These are phyloP conservation scores for Mobula birostris DNA, from an alignment of 2,113 vertebrate species.

Conservation along the genomic window DNA sequence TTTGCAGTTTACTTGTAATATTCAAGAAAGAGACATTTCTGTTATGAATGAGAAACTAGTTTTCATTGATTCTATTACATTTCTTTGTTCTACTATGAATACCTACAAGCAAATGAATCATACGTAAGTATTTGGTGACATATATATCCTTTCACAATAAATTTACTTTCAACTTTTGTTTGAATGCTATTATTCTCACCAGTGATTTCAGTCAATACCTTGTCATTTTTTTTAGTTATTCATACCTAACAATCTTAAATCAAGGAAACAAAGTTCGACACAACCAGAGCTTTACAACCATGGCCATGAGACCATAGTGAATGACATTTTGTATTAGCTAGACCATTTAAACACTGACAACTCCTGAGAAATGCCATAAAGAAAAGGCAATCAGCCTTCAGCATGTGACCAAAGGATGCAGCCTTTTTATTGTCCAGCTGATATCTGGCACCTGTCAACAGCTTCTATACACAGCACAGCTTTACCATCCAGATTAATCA, in stretches of 20 bases:
- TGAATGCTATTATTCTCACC: background rate
- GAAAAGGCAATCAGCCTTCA: slow-evolving; percentile 21
- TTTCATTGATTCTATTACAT: no score
- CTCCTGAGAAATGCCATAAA: background rate
- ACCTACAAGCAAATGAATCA: no score
- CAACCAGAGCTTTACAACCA: background rate
- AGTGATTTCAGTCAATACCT: background rate
- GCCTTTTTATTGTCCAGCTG: background rate
- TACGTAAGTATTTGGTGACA: no score
- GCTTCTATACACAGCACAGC: no score
- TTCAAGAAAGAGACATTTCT: no score
- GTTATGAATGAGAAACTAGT: no score
- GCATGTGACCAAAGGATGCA: background rate
- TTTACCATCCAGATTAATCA: background rate
- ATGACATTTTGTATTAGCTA: background rate
- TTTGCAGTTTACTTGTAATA: no score
- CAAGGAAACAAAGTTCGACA: background rate
- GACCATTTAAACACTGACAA: background rate
- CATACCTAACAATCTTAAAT: background rate
- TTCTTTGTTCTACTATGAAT: no score
- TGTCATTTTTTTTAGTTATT: background rate
- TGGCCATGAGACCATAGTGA: no score
- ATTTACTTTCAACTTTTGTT: background rate
- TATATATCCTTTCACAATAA: no score
- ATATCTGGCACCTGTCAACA: background rate